Base-by-base conservation (phyloP, 2,888 invertebrate genomes). In the Leucoma salicis region DNA sequence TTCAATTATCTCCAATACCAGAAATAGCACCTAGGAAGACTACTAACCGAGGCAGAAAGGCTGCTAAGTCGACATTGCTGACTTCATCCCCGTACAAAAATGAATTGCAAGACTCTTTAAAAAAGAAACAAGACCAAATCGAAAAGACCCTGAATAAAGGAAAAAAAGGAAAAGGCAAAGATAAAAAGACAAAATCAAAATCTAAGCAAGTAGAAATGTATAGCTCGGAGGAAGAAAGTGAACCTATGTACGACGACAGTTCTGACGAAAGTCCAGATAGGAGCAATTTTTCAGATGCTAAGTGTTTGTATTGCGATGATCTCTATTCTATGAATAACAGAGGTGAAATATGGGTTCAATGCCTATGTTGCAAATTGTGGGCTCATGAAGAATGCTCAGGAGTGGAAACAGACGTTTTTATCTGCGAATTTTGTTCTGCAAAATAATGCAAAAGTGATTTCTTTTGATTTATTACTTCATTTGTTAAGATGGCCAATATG, bases 221-320 rank as follows among this genome's bases (percentile, higher is more conserved):
- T 29, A 29, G 12, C 13, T 29, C 29, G 11, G 29, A 29, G 13
- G 29, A 29, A 3, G 29, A 29, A 12, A 29, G 2, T 29, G 5
- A 29, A 12, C 13, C 13, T 12, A 2, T 29, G 10, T 40, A 42
- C 42, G 33, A 35, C 32, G 37, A 46, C 37, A 39, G 42, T 39
- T 39, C 49, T 33, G 46, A 46, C 32, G 42, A 49, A 46, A 46
- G 37, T 38, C 41, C 43, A 33, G 46, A 42, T 40, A 49, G 42
- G 21, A 46, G 42, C 31, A 39, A 42, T 27, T 32, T 35, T 44
- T 21, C 25, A 25, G 37, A 40, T 33, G 45, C 42, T 7, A 42
- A 44, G 32, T 45, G 18, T 39, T 35, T 44, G 11, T 42, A 49
- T 39, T 42, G 44, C 42, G 42, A 42, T 1, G 25, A 8, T 35